Evolutionary conservation across 1,140 invertebrate species (phyloP).

Genomic region (silkworm (Bombyx mori)): DNA sequence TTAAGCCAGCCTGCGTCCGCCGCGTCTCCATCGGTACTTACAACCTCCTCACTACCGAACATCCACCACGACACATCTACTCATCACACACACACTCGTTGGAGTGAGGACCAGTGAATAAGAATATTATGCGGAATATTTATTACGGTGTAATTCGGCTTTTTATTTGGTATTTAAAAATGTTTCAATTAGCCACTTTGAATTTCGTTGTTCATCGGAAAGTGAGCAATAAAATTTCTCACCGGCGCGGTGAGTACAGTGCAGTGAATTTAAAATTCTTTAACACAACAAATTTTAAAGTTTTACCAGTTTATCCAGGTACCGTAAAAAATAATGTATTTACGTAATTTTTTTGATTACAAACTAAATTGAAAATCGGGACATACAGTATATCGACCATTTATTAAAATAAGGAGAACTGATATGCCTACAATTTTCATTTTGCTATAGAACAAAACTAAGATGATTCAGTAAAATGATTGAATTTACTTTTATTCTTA

Average conservation of each 20-base stretch:
- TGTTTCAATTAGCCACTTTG: constrained; percentile 74
- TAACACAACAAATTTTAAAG: no score
- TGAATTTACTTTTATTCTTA: no score
- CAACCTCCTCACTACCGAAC: constrained; percentile 20
- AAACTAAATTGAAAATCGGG: no score
- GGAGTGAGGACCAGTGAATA: constrained; percentile 24
- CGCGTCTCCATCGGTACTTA: constrained; percentile 69
- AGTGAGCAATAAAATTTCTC: constrained; percentile 65
- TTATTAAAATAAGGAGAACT: no score
- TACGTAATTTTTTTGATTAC: no score
- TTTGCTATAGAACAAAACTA: no score
- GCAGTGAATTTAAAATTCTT: constrained; percentile 46
- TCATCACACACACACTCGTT: constrained; percentile 26
- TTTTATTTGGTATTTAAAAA: constrained; percentile 22
- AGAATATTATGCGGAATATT: not conserved
- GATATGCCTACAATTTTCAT: no score
- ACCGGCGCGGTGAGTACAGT: constrained; percentile 68
- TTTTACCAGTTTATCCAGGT: no score
- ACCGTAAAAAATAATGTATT: no score
- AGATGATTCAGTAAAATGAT: no score
- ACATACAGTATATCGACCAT: no score
- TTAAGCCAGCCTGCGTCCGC: constrained; percentile 66
- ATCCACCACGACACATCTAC: constrained; percentile 17
- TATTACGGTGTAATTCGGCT: constrained; percentile 1
- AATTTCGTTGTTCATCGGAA: constrained; percentile 73